A percentile compares a stretch with the other conserved stretches of the same genome.
phyloP scores from a whole-genome alignment of 2,113 vertebrate genomes.

The Tinamus guttatus region DNA sequence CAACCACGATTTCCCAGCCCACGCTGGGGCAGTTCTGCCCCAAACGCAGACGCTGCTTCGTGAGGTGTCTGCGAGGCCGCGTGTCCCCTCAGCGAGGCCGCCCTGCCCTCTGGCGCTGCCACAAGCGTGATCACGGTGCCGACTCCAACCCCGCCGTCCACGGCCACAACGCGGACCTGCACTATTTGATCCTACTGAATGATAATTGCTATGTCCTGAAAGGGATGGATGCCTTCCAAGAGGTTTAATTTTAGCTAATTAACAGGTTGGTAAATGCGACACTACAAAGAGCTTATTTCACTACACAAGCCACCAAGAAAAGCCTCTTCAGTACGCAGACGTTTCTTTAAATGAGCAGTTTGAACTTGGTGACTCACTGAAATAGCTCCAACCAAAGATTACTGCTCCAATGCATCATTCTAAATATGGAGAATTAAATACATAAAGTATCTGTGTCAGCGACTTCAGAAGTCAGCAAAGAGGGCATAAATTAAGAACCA shows the following conservation, averaged over 20 bases:
- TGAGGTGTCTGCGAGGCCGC: background rate
- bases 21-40: background rate
- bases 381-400: conserved; percentile 10
- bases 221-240: background rate
- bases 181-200: conserved; percentile 3
- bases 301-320: background rate
- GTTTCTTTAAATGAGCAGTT: conserved; percentile 4
- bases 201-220: background rate
- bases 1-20: fast-evolving
- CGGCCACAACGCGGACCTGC: background rate
- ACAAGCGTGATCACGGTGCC: background rate
- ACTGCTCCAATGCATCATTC: background rate
- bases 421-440: conserved; percentile 27
- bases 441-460: background rate
- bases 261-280: conserved; percentile 6
- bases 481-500: background rate
- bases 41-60: background rate
- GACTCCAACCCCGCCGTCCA: background rate
- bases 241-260: conserved; percentile 44
- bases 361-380: background rate
- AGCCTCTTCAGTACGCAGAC: background rate
- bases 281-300: background rate
- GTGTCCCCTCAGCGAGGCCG: background rate
- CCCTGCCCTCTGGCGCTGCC: background rate
- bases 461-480: background rate